Base-by-base conservation (phyloP, 2,797 vertebrate genomes). In the Heterohyrax brucei region DNA sequence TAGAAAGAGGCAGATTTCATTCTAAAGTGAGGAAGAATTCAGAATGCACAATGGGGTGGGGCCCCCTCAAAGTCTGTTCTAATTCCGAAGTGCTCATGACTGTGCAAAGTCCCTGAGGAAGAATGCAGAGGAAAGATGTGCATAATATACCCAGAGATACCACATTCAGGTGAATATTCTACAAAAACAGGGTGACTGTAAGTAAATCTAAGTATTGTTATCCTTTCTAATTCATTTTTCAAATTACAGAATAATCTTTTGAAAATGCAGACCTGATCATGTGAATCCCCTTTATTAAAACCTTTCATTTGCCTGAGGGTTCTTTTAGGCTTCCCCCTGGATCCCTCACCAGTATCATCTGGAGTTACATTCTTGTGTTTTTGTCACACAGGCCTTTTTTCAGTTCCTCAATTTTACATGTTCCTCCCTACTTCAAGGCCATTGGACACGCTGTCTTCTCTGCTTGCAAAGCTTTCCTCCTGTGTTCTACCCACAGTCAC, bases 201-300 rank as follows among this genome's bases (percentile, higher is more conserved):
- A 88, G 53, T 80, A 92, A 68, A 72, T 12, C 59, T n/a, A 95
- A 94, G 64, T 83, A 80, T 59, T 88, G 44, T 88, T 92, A 62
- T 61, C 56, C 30, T 93, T 81, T 64, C 33, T 8, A 80, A 76
- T 66, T 5, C 75, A 76, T 46, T 95, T 95, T 95, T 78, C 66
- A 93, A 91, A 91, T 91, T 73, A 73, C 1, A 89, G n/a, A 53
- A 19, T 66, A 33, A 87, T 93, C 61, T 83, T 95, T 84, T 87
- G 72, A 95, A 76, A 96, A 26, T 48, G 73, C 10, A 89, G 70
- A 61, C 28, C 48, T 59, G 62, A 90, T 95, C 82, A 68, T 87
- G 86, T 86, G 62, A 81, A 10, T 13, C 56, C 48, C 48, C 9
- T 95, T 89, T 50, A 78, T 75, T 61, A 77, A 95, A 92, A 80